These are phyloP conservation scores for Amblyteles armatorius DNA, from an alignment of 2,888 invertebrate species.

Conservation along the genomic window DNA sequence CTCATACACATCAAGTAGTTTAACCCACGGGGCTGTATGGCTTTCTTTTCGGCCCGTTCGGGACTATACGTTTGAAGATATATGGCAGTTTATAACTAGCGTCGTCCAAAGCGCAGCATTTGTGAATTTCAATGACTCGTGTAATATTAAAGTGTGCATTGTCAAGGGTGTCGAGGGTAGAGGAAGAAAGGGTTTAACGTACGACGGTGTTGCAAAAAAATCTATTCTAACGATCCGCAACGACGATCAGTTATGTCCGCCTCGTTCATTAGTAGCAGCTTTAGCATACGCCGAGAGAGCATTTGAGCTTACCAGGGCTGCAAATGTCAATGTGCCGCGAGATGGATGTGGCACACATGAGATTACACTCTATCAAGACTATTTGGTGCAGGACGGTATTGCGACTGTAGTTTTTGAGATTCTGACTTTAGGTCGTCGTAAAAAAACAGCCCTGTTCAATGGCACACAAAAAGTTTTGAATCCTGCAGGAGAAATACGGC, in stretches of 20 bases:
- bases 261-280: slow-evolving; percentile 1
- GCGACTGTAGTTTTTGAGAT: not conserved
- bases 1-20: not conserved
- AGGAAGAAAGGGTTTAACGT: not conserved
- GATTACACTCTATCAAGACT: not conserved
- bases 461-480: not conserved
- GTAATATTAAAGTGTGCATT: not conserved
- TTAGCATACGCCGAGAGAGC: not conserved
- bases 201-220: slow-evolving; percentile 7
- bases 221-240: slow-evolving; percentile 24
- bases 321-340: not conserved
- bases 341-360: not conserved
- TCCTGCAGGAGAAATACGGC: not conserved
- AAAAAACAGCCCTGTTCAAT: not conserved
- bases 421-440: not conserved
- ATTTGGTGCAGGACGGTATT: not conserved
- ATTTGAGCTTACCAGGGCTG: not conserved
- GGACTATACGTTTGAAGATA: slow-evolving; percentile 10
- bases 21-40: not conserved
- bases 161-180: not conserved
- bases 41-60: slow-evolving; percentile 2
- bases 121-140: not conserved
- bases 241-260: slow-evolving; percentile 14
- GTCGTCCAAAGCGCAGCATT: no score
- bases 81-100: slow-evolving; percentile 3